These are phyloP conservation scores for Heteromurus nitidus DNA, from an alignment of 2,888 invertebrate species.

Conservation along the genomic window DNA sequence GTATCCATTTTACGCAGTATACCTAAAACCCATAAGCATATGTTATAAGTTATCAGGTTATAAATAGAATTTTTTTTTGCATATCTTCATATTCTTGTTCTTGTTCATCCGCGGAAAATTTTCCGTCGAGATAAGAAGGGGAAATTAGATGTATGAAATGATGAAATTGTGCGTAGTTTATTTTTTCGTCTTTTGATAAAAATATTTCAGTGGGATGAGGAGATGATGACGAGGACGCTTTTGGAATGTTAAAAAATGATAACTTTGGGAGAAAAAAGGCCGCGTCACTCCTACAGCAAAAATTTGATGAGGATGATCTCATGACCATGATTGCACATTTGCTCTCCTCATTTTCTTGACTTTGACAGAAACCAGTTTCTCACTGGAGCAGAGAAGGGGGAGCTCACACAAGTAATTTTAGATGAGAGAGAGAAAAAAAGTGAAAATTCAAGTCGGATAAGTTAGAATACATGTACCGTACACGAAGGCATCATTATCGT, in stretches of 20 bases:
- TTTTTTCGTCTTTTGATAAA: neutral
- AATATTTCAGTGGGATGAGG: neutral
- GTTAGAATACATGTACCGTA: too few relatives aligned
- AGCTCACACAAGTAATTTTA: too few relatives aligned
- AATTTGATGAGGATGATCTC: slow-evolving; percentile 44
- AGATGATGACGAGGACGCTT: neutral
- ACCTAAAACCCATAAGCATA: too few relatives aligned
- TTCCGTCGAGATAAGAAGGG: neutral
- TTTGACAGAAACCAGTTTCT: slow-evolving; percentile 54
- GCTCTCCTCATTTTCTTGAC: slow-evolving; percentile 14
- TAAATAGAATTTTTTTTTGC: too few relatives aligned
- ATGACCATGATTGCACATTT: too few relatives aligned
- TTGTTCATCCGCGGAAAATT: neutral
- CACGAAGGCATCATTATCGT: neutral
- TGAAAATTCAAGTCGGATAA: too few relatives aligned
- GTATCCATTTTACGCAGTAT: too few relatives aligned
- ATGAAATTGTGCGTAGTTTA: neutral
- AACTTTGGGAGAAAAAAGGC: too few relatives aligned
- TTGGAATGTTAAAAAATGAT: neutral
- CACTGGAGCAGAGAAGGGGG: slow-evolving; percentile 35
- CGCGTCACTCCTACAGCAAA: neutral
- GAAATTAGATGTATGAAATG: neutral
- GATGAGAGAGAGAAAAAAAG: too few relatives aligned
- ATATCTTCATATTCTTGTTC: neutral
- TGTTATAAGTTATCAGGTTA: too few relatives aligned